Evolutionary conservation across 2,888 invertebrate species (phyloP).

Genomic region (Malthinus seriepunctatus): DNA sequence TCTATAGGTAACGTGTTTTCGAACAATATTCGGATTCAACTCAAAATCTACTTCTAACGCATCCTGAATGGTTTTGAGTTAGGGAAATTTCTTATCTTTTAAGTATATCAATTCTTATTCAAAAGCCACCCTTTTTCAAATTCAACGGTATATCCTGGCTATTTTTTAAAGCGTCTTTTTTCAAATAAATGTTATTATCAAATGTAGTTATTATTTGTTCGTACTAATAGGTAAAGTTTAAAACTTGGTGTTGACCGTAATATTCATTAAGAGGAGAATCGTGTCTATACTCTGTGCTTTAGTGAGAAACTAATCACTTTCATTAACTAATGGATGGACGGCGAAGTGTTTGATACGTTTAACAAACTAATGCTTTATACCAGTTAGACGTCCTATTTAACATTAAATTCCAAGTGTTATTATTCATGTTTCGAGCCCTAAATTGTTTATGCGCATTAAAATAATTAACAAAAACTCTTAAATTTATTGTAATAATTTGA

Average conservation of each 20-base stretch:
- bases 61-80: background rate
- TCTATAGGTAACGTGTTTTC: too few species aligned
- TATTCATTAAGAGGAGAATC: conserved; percentile 7
- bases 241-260: background rate
- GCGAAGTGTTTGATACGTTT: conserved; percentile 17
- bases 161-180: background rate
- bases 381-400: conserved; percentile 18
- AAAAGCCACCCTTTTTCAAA: conserved; percentile 1
- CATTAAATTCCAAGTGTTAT: background rate
- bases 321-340: conserved; percentile 25
- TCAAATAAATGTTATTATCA: too few species aligned
- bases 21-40: too few species aligned
- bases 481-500: too few species aligned
- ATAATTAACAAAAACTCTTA: background rate
- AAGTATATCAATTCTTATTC: conserved; percentile 1
- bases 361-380: conserved; percentile 21
- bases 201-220: background rate
- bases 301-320: conserved; percentile 22
- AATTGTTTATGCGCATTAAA: background rate
- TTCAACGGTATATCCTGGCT: background rate
- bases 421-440: too few species aligned
- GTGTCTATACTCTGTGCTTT: conserved; percentile 5
- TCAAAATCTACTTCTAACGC: too few species aligned
- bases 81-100: conserved; percentile 1
- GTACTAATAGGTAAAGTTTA: background rate